These are phyloP conservation scores for Chrysopilus asiliformis DNA, from an alignment of 2,888 invertebrate genomes.

Conservation along the genomic window DNA sequence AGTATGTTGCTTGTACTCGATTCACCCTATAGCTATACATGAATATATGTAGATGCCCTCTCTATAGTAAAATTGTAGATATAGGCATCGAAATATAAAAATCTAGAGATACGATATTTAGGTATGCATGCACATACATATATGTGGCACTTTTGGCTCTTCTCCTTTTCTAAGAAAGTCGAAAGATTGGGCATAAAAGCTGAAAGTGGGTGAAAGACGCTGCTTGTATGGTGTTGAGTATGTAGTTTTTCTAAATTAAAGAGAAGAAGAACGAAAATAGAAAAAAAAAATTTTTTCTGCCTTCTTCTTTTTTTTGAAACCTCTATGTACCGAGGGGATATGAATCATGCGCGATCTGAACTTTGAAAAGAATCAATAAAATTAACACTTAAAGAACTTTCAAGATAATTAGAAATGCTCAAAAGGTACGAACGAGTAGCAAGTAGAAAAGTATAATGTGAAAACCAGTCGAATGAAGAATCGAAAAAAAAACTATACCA, in stretches of 20 bases:
- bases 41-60: too few species aligned
- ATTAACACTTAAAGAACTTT: constrained; percentile 12
- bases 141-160: too few species aligned
- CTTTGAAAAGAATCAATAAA: constrained; percentile 16
- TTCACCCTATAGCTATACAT: too few species aligned
- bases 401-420: constrained; percentile 7
- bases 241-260: constrained; percentile 15
- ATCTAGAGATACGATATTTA: too few species aligned
- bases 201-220: constrained; percentile 16
- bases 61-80: too few species aligned
- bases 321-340: constrained; percentile 14
- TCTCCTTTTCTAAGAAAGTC: constrained; percentile 3
- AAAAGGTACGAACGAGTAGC: too few species aligned
- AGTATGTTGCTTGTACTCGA: too few species aligned
- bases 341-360: constrained; percentile 16
- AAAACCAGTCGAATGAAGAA: too few species aligned
- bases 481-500: too few species aligned
- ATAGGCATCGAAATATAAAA: too few species aligned
- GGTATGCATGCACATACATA: too few species aligned
- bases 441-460: too few species aligned
- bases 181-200: constrained; percentile 8
- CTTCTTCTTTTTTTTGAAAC: constrained; percentile 7
- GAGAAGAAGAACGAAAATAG: constrained; percentile 20
- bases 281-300: constrained; percentile 13
- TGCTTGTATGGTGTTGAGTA: constrained; percentile 9